A percentile compares a stretch with the other conserved stretches of the same genome.
Conservation (phyloP, 2,113 vertebrate species). For the Pterocles gutturalis region DNA sequence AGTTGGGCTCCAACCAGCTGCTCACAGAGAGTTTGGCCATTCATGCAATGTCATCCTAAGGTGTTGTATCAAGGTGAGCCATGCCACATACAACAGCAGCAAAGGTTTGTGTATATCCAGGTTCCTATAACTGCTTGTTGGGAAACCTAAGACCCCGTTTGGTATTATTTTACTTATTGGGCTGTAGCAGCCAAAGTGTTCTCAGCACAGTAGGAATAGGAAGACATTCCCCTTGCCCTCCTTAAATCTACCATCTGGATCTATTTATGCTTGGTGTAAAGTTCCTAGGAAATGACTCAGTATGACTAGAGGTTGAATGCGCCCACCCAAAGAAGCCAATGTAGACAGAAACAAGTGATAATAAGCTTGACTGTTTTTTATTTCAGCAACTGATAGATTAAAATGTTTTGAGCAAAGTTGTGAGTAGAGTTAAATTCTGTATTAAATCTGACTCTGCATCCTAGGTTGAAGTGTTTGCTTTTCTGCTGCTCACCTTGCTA, state of each 20-base stretch:
- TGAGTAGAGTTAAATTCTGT: not conserved
- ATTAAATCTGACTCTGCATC: not conserved
- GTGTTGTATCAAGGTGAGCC: not conserved
- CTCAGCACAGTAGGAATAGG: not conserved
- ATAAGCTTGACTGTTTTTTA: not conserved
- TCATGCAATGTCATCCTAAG: not conserved
- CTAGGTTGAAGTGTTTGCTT: not conserved
- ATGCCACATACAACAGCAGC: not conserved
- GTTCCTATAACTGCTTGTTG: not conserved
- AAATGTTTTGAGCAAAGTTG: not conserved
- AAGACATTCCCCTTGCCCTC: not conserved
- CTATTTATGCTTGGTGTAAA: not conserved
- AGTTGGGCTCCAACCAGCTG: not conserved
- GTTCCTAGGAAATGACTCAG: not conserved
- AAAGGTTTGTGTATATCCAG: not conserved
- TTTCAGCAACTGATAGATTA: not conserved
- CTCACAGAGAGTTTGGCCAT: not conserved
- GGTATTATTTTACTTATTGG: not conserved
- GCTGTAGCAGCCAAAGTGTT: not conserved
- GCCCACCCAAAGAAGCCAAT: not conserved
- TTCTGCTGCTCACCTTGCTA: not conserved
- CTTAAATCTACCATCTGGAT: not conserved
- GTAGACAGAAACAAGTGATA: not conserved
- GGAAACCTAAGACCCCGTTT: not conserved
- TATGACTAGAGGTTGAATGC: not conserved